Conservation (phyloP, 2,888 invertebrate genomes). For the Crioceris asparagi region DNA sequence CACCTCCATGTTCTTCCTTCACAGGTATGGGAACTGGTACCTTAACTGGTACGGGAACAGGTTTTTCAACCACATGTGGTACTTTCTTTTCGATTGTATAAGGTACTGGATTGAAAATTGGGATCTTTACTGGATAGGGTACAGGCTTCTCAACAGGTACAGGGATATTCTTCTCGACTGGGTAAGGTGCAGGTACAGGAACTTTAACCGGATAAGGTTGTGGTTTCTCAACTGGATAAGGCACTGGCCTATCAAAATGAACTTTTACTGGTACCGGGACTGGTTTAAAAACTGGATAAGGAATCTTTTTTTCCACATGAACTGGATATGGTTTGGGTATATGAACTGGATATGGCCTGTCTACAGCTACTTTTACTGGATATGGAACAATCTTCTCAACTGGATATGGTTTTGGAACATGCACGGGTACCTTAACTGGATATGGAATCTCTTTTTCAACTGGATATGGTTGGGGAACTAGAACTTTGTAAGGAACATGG, state of each 20-base stretch:
- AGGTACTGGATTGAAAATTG: conserved; percentile 55
- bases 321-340: conserved; percentile 58
- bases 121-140: conserved; percentile 48
- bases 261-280: conserved; percentile 63
- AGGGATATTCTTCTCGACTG: conserved; percentile 54
- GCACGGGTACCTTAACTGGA: conserved; percentile 57
- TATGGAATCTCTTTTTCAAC: conserved; percentile 59
- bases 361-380: conserved; percentile 59
- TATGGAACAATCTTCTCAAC: conserved; percentile 64
- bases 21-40: conserved; percentile 55
- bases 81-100: conserved; percentile 42
- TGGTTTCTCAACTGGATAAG: conserved; percentile 67
- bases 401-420: conserved; percentile 62
- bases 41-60: conserved; percentile 59
- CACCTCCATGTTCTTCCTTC: conserved; percentile 22
- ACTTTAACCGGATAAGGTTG: conserved; percentile 68
- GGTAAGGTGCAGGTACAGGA: conserved; percentile 59
- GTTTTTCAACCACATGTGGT: conserved; percentile 40
- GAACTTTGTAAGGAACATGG: conserved; percentile 60
- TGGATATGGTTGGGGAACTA: conserved; percentile 60
- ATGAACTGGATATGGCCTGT: conserved; percentile 57
- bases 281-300: conserved; percentile 61
- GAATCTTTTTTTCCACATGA: conserved; percentile 62
- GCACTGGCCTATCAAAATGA: conserved; percentile 55
- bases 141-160: conserved; percentile 59